These are phyloP conservation scores for Chanos chanos DNA, from an alignment of 2,797 vertebrate genomes.

Conservation along the genomic window DNA sequence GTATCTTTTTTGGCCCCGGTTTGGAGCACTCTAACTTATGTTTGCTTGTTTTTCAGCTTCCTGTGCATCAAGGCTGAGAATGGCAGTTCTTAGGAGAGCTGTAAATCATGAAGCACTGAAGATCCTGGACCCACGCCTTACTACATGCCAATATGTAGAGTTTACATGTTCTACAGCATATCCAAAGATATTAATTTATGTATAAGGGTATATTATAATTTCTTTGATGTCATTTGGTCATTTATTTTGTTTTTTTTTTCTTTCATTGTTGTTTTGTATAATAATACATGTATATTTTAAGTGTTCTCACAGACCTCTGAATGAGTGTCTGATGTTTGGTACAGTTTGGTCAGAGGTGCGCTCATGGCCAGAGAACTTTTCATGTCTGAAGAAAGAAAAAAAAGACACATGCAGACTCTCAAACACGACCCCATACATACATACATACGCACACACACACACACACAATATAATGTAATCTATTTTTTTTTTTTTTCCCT, in stretches of 20 bases:
- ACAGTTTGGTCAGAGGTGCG: too few relatives aligned
- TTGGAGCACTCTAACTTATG: too few relatives aligned
- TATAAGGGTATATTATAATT: slow-evolving; percentile 36
- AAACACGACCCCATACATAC: background rate
- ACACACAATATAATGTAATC: too few relatives aligned
- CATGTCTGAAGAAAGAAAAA: too few relatives aligned
- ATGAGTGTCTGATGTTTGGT: too few relatives aligned
- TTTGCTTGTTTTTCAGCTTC: slow-evolving; percentile 50
- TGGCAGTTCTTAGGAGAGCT: background rate
- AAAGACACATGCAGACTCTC: background rate
- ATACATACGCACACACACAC: background rate
- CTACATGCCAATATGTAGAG: slow-evolving; percentile 8
- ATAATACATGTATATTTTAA: background rate
- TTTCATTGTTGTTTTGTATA: background rate
- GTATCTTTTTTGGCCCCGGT: too few relatives aligned
- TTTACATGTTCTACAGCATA: slow-evolving; percentile 20
- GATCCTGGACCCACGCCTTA: slow-evolving; percentile 36
- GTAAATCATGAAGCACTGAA: slow-evolving; percentile 36
- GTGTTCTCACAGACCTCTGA: too few relatives aligned
- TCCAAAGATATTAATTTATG: slow-evolving; percentile 43
- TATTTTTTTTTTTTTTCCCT: too few relatives aligned
- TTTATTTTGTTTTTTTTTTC: background rate
- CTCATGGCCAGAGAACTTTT: too few relatives aligned
- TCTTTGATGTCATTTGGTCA: background rate
- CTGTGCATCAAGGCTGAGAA: slow-evolving; percentile 53